Evolutionary conservation across 2,888 invertebrate species (phyloP).

Genomic region (Allophyes oxyacanthae): DNA sequence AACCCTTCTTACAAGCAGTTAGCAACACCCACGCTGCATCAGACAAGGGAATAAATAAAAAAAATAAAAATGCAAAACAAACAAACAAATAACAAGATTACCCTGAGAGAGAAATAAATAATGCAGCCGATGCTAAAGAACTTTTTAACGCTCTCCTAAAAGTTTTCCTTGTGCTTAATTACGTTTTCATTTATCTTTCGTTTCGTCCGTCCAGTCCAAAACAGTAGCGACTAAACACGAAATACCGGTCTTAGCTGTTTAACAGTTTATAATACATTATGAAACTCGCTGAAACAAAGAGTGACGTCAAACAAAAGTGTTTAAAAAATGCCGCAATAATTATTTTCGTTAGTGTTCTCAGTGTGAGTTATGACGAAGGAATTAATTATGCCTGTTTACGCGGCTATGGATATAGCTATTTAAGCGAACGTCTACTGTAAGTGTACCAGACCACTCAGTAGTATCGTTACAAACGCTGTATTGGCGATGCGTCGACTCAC

Average conservation of each 20-base stretch:
- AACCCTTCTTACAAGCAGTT: conserved; percentile 6
- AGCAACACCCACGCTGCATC: conserved; percentile 45
- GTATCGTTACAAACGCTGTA: too few species aligned
- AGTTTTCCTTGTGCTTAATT: conserved; percentile 84
- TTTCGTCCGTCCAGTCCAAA: conserved; percentile 67
- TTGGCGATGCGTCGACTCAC: too few species aligned
- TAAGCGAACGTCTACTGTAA: too few species aligned
- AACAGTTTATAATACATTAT: conserved; percentile 42
- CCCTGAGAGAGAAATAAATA: conserved; percentile 77
- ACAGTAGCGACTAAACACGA: conserved; percentile 53
- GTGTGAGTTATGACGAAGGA: neutral
- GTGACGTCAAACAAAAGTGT: conserved; percentile 16
- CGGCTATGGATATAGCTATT: too few species aligned
- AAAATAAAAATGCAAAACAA: conserved; percentile 67
- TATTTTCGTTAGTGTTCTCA: conserved; percentile 2
- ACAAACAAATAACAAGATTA: conserved; percentile 78
- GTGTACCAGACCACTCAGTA: too few species aligned
- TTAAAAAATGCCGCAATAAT: conserved; percentile 1
- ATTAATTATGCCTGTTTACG: too few species aligned
- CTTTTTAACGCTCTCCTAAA: conserved; percentile 81
- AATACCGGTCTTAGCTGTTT: conserved; percentile 56
- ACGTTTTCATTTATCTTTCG: conserved; percentile 85
- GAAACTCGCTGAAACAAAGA: conserved; percentile 11
- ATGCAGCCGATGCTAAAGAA: conserved; percentile 76
- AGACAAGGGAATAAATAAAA: conserved; percentile 59